A percentile compares a stretch with the other conserved stretches of the same genome.
Conservation (phyloP, 1,140 invertebrate genomes). For the Hylaeus volcanicus region DNA sequence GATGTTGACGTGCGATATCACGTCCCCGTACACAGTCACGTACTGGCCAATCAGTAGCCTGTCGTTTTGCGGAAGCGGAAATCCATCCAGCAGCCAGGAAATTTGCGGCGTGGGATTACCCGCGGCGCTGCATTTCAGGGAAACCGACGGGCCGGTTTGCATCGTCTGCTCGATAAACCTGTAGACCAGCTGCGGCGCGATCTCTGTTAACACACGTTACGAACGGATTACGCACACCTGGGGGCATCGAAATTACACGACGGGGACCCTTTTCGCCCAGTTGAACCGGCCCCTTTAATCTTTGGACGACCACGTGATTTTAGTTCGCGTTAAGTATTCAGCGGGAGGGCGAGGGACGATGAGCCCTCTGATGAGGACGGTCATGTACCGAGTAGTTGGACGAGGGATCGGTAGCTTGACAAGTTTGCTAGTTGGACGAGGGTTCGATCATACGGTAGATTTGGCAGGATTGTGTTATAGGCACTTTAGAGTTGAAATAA, state of each 20-base stretch:
- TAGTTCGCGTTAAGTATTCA: too few relatives aligned
- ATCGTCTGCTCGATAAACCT: constrained; percentile 83
- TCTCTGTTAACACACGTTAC: constrained; percentile 79
- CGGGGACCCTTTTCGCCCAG: neutral
- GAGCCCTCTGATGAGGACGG: too few relatives aligned
- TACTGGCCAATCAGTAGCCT: constrained; percentile 85
- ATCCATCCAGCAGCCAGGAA: constrained; percentile 82
- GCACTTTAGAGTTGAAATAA: too few relatives aligned
- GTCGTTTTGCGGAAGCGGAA: constrained; percentile 82
- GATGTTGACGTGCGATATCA: constrained; percentile 88
- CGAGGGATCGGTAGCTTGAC: too few relatives aligned
- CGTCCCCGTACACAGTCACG: constrained; percentile 85
- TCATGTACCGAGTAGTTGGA: too few relatives aligned
- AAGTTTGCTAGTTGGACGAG: too few relatives aligned
- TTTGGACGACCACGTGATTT: too few relatives aligned
- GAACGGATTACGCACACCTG: constrained; percentile 45
- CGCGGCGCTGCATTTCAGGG: constrained; percentile 84
- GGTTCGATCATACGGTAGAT: too few relatives aligned
- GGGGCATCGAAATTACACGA: constrained; percentile 40
- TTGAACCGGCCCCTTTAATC: too few relatives aligned
- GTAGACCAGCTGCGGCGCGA: constrained; percentile 81
- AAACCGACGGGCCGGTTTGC: constrained; percentile 82
- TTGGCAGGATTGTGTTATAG: too few relatives aligned
- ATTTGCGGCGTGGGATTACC: constrained; percentile 85
- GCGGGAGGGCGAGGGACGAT: too few relatives aligned